These are phyloP conservation scores for Triplophysa yarkandensis DNA, from an alignment of 2,797 vertebrate species.

Conservation along the genomic window DNA sequence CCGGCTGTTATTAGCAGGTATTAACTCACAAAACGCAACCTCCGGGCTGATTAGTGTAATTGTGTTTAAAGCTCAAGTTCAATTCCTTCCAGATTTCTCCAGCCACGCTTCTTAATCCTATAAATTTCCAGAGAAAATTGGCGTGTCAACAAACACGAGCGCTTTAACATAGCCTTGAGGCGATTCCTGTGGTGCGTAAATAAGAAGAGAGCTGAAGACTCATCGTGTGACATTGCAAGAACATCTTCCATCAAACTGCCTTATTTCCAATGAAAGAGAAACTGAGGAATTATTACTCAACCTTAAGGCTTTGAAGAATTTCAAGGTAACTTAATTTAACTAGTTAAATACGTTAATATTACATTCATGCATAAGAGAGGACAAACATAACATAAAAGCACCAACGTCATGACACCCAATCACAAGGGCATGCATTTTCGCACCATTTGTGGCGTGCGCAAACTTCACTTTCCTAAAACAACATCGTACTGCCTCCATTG, in stretches of 20 bases:
- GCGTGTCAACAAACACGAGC: constrained; percentile 40
- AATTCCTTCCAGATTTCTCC: constrained; percentile 50
- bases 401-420: constrained; percentile 5
- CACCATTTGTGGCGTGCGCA: constrained; percentile 1
- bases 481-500: constrained; percentile 28
- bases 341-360: no score
- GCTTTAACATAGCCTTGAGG: constrained; percentile 37
- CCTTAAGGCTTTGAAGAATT: not conserved
- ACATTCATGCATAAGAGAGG: no score
- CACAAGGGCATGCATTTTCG: not conserved
- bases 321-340: no score
- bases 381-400: not conserved
- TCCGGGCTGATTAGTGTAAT: constrained; percentile 42
- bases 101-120: constrained; percentile 26
- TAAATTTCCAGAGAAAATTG: constrained; percentile 34
- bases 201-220: not conserved
- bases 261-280: constrained; percentile 4
- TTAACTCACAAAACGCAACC: constrained; percentile 37
- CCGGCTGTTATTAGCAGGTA: constrained; percentile 39
- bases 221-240: not conserved
- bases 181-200: constrained; percentile 31
- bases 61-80: constrained; percentile 38
- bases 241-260: not conserved
- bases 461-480: constrained; percentile 36
- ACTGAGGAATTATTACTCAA: not conserved